Evolutionary conservation across 2,888 invertebrate species (phyloP).

Genomic region (Synanthedon andrenaeformis): DNA sequence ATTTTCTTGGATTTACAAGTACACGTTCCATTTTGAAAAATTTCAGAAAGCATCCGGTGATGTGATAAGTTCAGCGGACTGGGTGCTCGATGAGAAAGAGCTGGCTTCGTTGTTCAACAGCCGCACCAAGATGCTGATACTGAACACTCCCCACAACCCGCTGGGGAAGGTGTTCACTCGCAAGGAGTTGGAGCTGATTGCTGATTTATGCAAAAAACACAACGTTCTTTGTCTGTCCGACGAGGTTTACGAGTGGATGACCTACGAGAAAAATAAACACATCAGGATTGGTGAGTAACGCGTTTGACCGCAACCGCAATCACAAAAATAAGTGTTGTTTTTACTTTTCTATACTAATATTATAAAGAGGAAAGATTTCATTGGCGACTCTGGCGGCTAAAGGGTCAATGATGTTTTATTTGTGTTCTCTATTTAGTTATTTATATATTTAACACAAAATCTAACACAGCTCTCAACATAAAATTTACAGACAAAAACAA

Average conservation of each 20-base stretch:
- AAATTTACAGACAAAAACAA: no score
- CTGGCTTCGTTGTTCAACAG: conserved; percentile 82
- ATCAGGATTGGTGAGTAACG: conserved; percentile 84
- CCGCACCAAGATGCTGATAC: conserved; percentile 92
- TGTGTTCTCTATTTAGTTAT: no score
- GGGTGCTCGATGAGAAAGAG: conserved; percentile 87
- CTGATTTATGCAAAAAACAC: conserved; percentile 90
- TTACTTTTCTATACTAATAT: no score
- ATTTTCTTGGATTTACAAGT: no score
- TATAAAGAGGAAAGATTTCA: no score
- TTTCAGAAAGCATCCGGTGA: conserved; percentile 51
- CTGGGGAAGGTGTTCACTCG: conserved; percentile 86
- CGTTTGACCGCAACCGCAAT: no score
- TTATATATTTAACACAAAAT: no score
- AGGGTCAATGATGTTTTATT: no score
- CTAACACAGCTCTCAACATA: no score
- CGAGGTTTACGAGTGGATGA: conserved; percentile 99
- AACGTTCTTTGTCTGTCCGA: conserved; percentile 93
- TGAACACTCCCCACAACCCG: conserved; percentile 99
- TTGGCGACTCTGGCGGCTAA: no score
- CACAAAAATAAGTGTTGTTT: background rate
- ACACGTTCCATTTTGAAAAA: no score
- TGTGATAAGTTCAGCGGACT: conserved; percentile 81
- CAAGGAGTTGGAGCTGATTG: conserved; percentile 81
- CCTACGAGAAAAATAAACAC: conserved; percentile 85